Evolutionary conservation across 2,113 vertebrate genomes (phyloP), one percentile per base, ranked within the genome.

Genomic region (Hymenochirus boettgeri): DNA sequence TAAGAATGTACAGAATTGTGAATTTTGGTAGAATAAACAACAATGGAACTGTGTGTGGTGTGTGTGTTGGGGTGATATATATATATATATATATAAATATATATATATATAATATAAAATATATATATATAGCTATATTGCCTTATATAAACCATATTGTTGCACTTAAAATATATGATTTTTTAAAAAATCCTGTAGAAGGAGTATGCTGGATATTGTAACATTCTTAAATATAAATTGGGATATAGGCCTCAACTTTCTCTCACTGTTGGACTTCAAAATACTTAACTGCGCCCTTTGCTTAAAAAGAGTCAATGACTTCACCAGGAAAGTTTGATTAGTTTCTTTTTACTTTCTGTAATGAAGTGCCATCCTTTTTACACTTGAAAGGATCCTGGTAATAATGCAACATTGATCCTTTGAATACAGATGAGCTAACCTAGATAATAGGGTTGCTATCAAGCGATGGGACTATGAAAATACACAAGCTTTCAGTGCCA

Each of bases 301-400:
- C 84, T 86, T 86, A 74, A 89, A 90, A 66, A 88, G 89, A 90
- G 88, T 90, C 88, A 89, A 84, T 86, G 86, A 86, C 88, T 89
- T 88, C 81, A 78, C 85, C 85, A 88, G 86, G 82, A 86, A 90
- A 90, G 87, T 89, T 89, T 89, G 86, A 88, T 87, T 88, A 88
- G 85, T 87, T 89, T 90, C 88, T 89, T 88, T 88, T 88, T 69
- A 90, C 88, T 90, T 88, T 89, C 85, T 84, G 83, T 88, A 90
- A 91, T 88, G 86, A 89, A 89, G 85, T 88, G 86, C 86, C 86
- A 89, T 88, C 86, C 87, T 87, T 89, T 89, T 89, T 89, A 89
- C 87, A 89, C 86, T 89, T 89, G 88, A 90, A 91, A 89, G 85
- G 81, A 87, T 89, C 86, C 88, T 89, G 86, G 87, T 88, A 91